Conservation (phyloP, 2,888 invertebrate genomes). For the Resseliella maxima region DNA sequence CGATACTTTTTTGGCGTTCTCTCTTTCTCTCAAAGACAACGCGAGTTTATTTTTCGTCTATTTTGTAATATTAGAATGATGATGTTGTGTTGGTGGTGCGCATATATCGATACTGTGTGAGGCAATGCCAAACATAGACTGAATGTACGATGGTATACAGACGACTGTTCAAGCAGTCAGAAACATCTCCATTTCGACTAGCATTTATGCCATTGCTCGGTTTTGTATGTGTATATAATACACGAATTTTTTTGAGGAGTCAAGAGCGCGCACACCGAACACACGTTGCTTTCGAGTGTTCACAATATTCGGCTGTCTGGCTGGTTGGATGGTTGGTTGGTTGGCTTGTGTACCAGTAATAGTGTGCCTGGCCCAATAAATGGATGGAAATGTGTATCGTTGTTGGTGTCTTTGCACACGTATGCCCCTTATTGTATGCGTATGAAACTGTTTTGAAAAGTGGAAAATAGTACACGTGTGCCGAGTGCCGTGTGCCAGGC, state of each 20-base stretch:
- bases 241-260: no score
- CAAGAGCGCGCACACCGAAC: background rate
- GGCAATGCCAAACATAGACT: conserved; percentile 28
- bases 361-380: background rate
- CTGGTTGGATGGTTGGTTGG: background rate
- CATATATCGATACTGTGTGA: conserved; percentile 29
- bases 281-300: background rate
- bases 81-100: background rate
- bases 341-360: background rate
- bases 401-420: background rate
- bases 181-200: background rate
- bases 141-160: conserved; percentile 1
- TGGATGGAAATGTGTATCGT: conserved; percentile 15
- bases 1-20: no score
- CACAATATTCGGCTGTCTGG: background rate
- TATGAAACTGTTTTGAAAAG: background rate
- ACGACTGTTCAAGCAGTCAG: background rate
- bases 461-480: no score
- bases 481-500: no score
- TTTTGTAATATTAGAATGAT: no score
- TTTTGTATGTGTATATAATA: background rate
- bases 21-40: no score
- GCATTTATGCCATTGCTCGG: background rate
- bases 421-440: background rate
- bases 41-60: no score